Percentiles rank a stretch among this genome's conserved stretches.
These are phyloP conservation scores for Lasius fuliginosus DNA, from an alignment of 2,888 invertebrate species.

Conservation along the genomic window DNA sequence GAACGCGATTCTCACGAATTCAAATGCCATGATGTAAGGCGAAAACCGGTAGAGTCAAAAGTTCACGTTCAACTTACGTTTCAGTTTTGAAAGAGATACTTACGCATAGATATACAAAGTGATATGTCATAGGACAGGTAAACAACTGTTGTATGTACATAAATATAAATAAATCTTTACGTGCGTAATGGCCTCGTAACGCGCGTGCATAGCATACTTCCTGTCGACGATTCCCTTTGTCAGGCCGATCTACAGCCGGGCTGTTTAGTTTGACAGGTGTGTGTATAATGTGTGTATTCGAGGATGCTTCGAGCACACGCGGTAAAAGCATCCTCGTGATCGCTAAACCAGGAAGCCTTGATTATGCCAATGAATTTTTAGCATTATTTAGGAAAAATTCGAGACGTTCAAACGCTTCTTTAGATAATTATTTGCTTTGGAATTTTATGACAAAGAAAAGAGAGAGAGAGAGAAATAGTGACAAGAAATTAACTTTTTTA, in stretches of 20 bases:
- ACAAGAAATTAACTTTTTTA: not conserved
- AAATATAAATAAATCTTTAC: not conserved
- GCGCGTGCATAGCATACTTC: not conserved
- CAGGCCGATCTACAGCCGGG: not conserved
- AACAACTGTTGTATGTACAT: not conserved
- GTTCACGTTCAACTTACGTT: not conserved
- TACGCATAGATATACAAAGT: not conserved
- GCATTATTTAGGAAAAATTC: not conserved
- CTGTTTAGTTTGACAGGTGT: slow-evolving; percentile 24
- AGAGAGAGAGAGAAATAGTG: not conserved
- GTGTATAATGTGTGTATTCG: not conserved
- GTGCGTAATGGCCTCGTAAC: not conserved
- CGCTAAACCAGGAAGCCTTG: not conserved
- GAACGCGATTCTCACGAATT: slow-evolving; percentile 64
- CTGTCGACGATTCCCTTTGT: not conserved
- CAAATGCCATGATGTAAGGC: slow-evolving; percentile 72
- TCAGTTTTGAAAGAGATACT: slow-evolving; percentile 10
- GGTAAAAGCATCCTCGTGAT: not conserved
- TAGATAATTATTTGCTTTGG: not conserved
- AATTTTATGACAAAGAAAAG: not conserved
- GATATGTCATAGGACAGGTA: not conserved
- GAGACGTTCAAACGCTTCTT: not conserved
- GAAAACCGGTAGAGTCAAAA: slow-evolving; percentile 76
- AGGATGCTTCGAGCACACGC: not conserved
- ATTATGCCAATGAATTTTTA: not conserved